phyloP scores from a whole-genome alignment of 2,888 invertebrate genomes.

The Axea sp. region DNA sequence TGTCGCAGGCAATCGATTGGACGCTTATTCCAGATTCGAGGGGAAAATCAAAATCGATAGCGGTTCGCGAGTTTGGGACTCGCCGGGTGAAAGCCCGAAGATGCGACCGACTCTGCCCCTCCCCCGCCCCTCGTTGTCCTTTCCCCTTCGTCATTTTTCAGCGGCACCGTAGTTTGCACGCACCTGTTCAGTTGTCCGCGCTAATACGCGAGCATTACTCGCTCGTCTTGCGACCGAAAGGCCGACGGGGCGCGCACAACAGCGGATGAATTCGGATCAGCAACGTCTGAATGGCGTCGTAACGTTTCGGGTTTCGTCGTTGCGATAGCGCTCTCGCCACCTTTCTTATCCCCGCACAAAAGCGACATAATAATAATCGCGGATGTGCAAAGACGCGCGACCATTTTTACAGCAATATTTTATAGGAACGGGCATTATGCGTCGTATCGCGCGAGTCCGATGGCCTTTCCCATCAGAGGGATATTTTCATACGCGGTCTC shows the following conservation, averaged over 20 bases:
- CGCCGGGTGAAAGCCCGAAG: slow-evolving; percentile 71
- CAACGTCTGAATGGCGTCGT: slow-evolving; percentile 33
- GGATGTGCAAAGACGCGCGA: slow-evolving; percentile 57
- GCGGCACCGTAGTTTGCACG: slow-evolving; percentile 42
- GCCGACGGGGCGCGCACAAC: not conserved
- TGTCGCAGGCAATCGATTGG: too few relatives aligned
- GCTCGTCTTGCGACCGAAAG: not conserved
- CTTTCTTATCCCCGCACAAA: slow-evolving; percentile 60
- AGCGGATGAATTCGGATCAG: slow-evolving; percentile 31
- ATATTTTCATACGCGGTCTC: slow-evolving; percentile 71
- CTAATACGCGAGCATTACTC: slow-evolving; percentile 13
- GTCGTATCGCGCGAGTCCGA: slow-evolving; percentile 73
- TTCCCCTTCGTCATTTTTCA: slow-evolving; percentile 44
- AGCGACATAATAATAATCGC: slow-evolving; percentile 60
- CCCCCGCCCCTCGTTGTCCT: slow-evolving; percentile 66
- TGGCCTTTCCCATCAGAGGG: slow-evolving; percentile 77
- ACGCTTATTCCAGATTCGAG: too few relatives aligned
- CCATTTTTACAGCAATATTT: slow-evolving; percentile 76
- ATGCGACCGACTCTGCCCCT: slow-evolving; percentile 43
- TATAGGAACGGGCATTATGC: slow-evolving; percentile 70
- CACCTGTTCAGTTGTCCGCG: slow-evolving; percentile 30
- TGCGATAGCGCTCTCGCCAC: slow-evolving; percentile 17
- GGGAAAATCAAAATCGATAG: slow-evolving; percentile 14
- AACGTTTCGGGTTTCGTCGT: slow-evolving; percentile 14
- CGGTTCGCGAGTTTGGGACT: slow-evolving; percentile 65